Conservation (phyloP, 1,140 invertebrate species). For the Calephelis virginiensis region DNA sequence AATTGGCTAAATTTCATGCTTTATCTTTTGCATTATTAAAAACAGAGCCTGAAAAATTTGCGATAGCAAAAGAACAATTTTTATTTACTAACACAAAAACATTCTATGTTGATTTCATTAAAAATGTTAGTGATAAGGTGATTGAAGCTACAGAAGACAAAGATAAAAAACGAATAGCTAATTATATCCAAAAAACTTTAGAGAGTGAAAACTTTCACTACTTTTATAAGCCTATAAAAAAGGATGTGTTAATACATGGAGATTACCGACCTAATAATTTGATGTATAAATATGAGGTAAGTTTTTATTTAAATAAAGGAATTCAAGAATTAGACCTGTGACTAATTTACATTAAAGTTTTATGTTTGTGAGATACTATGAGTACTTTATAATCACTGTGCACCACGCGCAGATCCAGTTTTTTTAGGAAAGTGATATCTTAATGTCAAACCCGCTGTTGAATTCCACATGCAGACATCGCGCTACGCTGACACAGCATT, state of each 20-base stretch:
- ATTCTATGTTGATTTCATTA: slow-evolving; percentile 16
- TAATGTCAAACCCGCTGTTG: slow-evolving; percentile 18
- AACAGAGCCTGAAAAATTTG: slow-evolving; percentile 28
- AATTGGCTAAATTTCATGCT: slow-evolving; percentile 38
- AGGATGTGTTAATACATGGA: slow-evolving; percentile 35
- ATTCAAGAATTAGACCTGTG: too few relatives aligned
- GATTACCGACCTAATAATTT: slow-evolving; percentile 43
- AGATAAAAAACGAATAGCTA: slow-evolving; percentile 21
- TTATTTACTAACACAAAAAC: background rate
- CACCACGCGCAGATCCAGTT: too few relatives aligned
- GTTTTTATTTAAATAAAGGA: background rate
- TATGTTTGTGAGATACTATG: too few relatives aligned
- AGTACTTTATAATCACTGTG: too few relatives aligned
- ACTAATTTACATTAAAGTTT: too few relatives aligned
- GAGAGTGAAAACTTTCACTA: slow-evolving; percentile 8
- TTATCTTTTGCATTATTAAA: slow-evolving; percentile 32
- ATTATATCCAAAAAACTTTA: slow-evolving; percentile 19
- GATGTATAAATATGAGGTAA: slow-evolving; percentile 31
- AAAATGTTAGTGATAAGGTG: slow-evolving; percentile 23
- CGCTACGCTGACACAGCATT: background rate
- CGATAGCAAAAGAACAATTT: background rate
- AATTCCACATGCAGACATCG: slow-evolving; percentile 18
- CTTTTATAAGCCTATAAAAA: slow-evolving; percentile 22
- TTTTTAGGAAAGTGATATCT: too few relatives aligned
- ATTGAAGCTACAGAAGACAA: slow-evolving; percentile 25